Conservation (phyloP, 2,797 vertebrate genomes). For the Cyclura pinguis region DNA sequence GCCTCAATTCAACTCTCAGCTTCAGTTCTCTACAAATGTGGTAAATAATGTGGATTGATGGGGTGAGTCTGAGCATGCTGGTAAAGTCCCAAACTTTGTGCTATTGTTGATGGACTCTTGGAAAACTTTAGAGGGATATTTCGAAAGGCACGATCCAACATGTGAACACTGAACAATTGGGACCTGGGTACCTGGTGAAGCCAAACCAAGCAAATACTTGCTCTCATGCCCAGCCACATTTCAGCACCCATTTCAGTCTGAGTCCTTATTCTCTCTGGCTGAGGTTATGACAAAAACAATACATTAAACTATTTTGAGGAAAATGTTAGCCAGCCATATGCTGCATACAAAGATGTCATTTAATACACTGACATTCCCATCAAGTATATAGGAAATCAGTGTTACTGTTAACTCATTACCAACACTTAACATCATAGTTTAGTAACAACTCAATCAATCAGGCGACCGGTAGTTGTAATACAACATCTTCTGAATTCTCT, state of each 20-base stretch:
- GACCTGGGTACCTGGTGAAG: not conserved
- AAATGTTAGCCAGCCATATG: not conserved
- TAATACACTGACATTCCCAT: too few species aligned
- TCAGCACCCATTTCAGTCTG: not conserved
- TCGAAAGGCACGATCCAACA: not conserved
- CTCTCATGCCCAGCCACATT: not conserved
- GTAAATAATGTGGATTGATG: not conserved
- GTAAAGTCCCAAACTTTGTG: not conserved
- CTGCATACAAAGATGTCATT: not conserved
- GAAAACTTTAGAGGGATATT: not conserved
- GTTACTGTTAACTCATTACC: too few species aligned
- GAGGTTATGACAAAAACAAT: not conserved
- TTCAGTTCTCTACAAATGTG: not conserved
- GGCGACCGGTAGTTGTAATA: too few species aligned
- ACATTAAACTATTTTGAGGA: not conserved
- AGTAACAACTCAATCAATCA: too few species aligned
- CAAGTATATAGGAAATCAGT: too few species aligned
- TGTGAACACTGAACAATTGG: not conserved
- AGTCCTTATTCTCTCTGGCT: not conserved
- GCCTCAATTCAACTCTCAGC: not conserved
- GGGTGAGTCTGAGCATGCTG: not conserved
- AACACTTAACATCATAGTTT: too few species aligned
- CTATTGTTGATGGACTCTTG: not conserved
- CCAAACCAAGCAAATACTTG: not conserved
- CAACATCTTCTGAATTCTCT: too few species aligned